Evolutionary conservation across 1,140 invertebrate genomes (phyloP).

Genomic region (Drosophila arawakana): DNA sequence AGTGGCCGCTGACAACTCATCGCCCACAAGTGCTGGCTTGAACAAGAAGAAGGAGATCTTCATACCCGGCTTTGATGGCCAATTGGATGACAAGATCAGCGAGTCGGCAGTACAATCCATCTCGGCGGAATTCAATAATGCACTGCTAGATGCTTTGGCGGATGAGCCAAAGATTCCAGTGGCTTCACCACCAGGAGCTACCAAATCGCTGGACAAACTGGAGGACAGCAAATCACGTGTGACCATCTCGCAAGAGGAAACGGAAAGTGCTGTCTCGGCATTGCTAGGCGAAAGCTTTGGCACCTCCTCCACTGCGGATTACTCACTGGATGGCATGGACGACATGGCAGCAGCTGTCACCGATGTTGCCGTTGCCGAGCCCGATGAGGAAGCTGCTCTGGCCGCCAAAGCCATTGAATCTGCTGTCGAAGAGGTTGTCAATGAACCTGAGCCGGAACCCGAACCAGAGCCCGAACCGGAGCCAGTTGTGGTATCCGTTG

Average conservation of each 20-base stretch:
- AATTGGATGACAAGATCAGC: conserved; percentile 90
- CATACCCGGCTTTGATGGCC: conserved; percentile 89
- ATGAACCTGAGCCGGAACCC: conserved; percentile 39
- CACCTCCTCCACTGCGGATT: conserved; percentile 85
- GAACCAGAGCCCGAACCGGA: conserved; percentile 50
- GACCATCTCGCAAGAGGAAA: conserved; percentile 95
- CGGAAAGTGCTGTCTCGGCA: conserved; percentile 95
- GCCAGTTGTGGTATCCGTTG: conserved; percentile 39
- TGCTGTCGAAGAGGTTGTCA: conserved; percentile 53
- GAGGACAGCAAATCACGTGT: conserved; percentile 91
- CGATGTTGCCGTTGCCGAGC: conserved; percentile 60
- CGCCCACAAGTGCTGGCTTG: conserved; percentile 43
- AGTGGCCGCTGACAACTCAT: conserved; percentile 37
- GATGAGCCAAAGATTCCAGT: conserved; percentile 84
- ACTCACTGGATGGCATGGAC: conserved; percentile 85
- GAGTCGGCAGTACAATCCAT: conserved; percentile 92
- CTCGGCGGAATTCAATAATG: conserved; percentile 85
- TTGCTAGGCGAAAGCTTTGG: conserved; percentile 93
- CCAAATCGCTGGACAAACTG: conserved; percentile 85
- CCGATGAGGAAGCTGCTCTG: conserved; percentile 74
- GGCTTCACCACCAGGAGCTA: conserved; percentile 76
- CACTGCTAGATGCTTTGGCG: conserved; percentile 69
- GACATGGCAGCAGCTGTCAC: conserved; percentile 72
- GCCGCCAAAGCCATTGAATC: conserved; percentile 79
- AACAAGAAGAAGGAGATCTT: conserved; percentile 87